Evolutionary conservation across 2,113 vertebrate genomes (phyloP), one percentile per base, ranked within the genome.

Genomic region (Sylvia atricapilla): DNA sequence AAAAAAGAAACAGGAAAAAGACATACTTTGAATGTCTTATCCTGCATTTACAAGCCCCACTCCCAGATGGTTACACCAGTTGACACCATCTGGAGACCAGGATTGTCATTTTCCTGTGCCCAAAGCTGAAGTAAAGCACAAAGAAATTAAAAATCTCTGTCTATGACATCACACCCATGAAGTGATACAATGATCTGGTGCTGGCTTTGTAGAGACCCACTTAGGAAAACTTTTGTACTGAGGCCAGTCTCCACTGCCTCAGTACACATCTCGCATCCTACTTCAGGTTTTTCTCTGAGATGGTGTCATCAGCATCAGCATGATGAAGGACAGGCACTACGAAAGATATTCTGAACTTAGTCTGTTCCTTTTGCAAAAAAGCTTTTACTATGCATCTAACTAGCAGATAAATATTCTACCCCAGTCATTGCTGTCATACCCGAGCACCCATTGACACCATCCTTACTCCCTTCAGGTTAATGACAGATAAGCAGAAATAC

Each of bases 401-500:
- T 28, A 76, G 78, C 44, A 39, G 63, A 87, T 93, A 95, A 85
- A 83, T 90, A 93, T 91, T 90, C 94, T 47, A 30, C 22, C 25
- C 58, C 37, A 68, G 77, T 47, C 84, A 58, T 9, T 53, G 50
- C 84, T 95, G 87, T 95, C 92, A 93, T 86, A 95, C 59, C 63
- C 77, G 58, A 85, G 75, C 70, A 94, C 58, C 69, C 63, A 87
- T 6, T 77, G 91, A 77, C 73, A 70, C 37, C 28, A 66, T 80
- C 63, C 91, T 76, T 66, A 79, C 62, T 89, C 81, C 41, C 74
- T 74, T 87, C 7, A 8, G 39, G 43, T 95, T 87, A 91, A 53
- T 73, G 82, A 93, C 63, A 91, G 84, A 87, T 81, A 87, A 95
- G 82, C 78, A 91, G 37, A 87, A 94, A 85, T 69, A 47, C 44